phyloP scores from a whole-genome alignment of 2,888 invertebrate species.

The Cactoblastis cactorum region DNA sequence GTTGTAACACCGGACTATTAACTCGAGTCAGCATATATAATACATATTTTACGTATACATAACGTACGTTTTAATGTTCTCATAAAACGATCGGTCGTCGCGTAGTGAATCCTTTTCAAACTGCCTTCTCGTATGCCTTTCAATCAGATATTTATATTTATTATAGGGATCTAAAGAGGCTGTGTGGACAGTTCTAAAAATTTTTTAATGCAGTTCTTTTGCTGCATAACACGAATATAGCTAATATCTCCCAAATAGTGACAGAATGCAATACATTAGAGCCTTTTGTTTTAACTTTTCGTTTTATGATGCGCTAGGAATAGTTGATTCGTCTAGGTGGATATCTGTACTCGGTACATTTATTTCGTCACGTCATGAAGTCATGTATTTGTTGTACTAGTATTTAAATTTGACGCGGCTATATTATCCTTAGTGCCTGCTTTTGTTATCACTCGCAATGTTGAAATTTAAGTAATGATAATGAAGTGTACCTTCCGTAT shows the following conservation, averaged over 20 bases:
- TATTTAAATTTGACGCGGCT: no score
- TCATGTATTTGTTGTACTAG: slow-evolving; percentile 4
- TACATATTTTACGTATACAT: neutral
- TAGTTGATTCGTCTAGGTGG: neutral
- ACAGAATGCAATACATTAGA: slow-evolving; percentile 27
- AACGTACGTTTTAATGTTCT: neutral
- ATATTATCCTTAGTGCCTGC: no score
- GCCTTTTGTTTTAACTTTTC: slow-evolving; percentile 30
- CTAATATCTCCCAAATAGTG: slow-evolving; percentile 28
- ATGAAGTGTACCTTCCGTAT: no score
- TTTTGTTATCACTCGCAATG: no score
- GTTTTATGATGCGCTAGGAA: slow-evolving; percentile 47
- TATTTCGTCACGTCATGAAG: neutral
- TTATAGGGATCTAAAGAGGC: slow-evolving; percentile 13
- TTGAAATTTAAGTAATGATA: no score
- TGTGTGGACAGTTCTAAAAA: slow-evolving; percentile 9
- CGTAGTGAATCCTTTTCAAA: slow-evolving; percentile 10
- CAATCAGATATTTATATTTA: slow-evolving; percentile 15
- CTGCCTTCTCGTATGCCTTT: slow-evolving; percentile 16
- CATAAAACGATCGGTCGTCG: neutral
- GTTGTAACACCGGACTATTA: no score
- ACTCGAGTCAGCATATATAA: no score
- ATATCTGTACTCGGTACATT: neutral
- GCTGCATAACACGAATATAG: slow-evolving; percentile 17
- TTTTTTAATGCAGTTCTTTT: slow-evolving; percentile 22